Percentiles rank a stretch among this genome's conserved stretches.
Evolutionary conservation across 1,140 invertebrate genomes (phyloP).

Genomic region (Phortica variegata): DNA sequence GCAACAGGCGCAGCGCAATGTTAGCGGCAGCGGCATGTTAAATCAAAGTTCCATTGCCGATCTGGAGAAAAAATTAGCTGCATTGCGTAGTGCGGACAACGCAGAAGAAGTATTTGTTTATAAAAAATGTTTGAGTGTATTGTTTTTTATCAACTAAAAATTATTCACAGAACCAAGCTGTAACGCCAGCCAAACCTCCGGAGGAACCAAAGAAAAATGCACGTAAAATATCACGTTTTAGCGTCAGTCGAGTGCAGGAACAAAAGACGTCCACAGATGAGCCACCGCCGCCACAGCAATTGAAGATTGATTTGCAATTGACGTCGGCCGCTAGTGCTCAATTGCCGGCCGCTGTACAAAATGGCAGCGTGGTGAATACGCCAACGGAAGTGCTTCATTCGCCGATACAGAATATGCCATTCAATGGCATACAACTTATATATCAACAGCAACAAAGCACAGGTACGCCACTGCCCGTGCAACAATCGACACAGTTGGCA

Average conservation of each 20-base stretch:
- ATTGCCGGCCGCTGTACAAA: constrained; percentile 21
- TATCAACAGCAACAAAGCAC: constrained; percentile 36
- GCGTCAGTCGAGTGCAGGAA: constrained; percentile 50
- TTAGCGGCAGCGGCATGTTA: constrained; percentile 31
- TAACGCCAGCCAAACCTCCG: constrained; percentile 20
- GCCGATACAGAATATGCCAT: constrained; percentile 38
- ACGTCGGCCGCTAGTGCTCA: constrained; percentile 21
- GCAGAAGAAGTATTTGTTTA: constrained; percentile 27
- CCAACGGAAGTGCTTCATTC: constrained; percentile 40
- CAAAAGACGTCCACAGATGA: constrained; percentile 34
- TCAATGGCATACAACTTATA: constrained; percentile 39
- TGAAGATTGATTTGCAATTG: constrained; percentile 41
- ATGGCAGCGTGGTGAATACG: constrained; percentile 41
- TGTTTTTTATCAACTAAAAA: neutral
- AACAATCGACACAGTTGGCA: too few relatives aligned
- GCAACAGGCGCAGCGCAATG: constrained; percentile 18
- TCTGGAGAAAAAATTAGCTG: constrained; percentile 51
- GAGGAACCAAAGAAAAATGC: constrained; percentile 30
- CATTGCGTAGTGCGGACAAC: constrained; percentile 42
- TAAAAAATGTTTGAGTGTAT: constrained; percentile 1
- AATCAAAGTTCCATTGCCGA: constrained; percentile 51
- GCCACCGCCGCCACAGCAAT: constrained; percentile 21
- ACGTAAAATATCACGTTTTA: constrained; percentile 51
- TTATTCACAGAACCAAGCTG: constrained; percentile 1
- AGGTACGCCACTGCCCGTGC: neutral